Percentiles rank a stretch among this genome's conserved stretches.
These are phyloP conservation scores for Chrysochloris asiatica DNA, from an alignment of 2,113 vertebrate genomes.

Conservation along the genomic window DNA sequence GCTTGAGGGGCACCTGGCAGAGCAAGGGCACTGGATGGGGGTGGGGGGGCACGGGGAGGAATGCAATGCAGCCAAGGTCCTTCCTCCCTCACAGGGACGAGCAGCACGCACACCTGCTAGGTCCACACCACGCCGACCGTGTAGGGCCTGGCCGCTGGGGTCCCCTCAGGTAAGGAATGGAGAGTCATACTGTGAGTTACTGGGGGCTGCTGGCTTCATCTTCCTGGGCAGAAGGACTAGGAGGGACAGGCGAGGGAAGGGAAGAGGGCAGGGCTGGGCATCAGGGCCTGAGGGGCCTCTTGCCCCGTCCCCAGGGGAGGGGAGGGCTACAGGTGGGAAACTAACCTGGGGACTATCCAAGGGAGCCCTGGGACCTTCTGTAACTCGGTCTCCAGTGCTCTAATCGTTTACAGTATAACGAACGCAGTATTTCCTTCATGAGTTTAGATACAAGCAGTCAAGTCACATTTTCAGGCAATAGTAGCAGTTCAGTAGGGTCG, in stretches of 20 bases:
- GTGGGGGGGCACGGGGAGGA: not conserved
- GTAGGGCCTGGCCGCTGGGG: not conserved
- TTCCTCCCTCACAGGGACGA: no score
- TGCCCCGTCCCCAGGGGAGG: conserved; percentile 49
- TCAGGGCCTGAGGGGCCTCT: conserved; percentile 48
- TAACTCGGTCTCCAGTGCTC: conserved; percentile 80
- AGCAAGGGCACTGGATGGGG: not conserved
- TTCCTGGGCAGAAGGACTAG: conserved; percentile 68
- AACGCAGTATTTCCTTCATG: conserved; percentile 87
- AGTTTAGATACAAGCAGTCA: conserved; percentile 89
- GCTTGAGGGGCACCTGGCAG: rapidly evolving
- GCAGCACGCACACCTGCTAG: not conserved
- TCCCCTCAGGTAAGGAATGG: not conserved
- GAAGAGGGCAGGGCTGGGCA: conserved; percentile 11
- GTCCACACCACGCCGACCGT: no score
- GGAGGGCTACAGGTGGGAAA: conserved; percentile 74
- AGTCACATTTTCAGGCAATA: conserved; percentile 91
- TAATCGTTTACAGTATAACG: conserved; percentile 86
- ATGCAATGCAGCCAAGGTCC: not conserved
- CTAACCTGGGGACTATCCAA: conserved; percentile 78
- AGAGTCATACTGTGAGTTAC: not conserved
- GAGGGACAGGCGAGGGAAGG: conserved; percentile 5
- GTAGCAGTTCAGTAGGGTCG: conserved; percentile 90
- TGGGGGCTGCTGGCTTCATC: not conserved
- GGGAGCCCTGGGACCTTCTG: conserved; percentile 76